A percentile compares a stretch with the other conserved stretches of the same genome.
These are phyloP conservation scores for Pasiphila rectangulata DNA, from an alignment of 2,888 invertebrate genomes.

Conservation along the genomic window DNA sequence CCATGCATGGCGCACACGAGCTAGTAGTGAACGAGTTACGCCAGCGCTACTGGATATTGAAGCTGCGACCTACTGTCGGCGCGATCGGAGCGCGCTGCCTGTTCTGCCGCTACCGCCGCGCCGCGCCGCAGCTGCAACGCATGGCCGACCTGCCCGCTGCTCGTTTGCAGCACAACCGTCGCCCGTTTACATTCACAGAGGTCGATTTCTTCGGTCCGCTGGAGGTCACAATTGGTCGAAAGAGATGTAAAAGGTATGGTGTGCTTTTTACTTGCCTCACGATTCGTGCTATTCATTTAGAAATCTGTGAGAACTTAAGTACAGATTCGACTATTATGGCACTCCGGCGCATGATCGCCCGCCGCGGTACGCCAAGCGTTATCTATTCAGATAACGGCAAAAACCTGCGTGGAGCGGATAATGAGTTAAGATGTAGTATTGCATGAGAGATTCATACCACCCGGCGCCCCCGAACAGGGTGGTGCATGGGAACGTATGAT, in stretches of 20 bases:
- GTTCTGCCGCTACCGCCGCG: not conserved
- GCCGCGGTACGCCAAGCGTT: conserved; percentile 29
- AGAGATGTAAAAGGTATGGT: conserved; percentile 27
- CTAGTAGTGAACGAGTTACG: no score
- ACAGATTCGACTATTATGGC: conserved; percentile 33
- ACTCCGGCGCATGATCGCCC: conserved; percentile 29
- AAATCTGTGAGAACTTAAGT: conserved; percentile 23
- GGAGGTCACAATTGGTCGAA: conserved; percentile 28
- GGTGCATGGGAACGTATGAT: conserved; percentile 33
- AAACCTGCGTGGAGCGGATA: conserved; percentile 28
- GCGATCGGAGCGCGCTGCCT: not conserved
- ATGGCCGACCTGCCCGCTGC: conserved; percentile 34
- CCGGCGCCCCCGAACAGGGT: conserved; percentile 28
- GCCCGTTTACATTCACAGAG: conserved; percentile 29
- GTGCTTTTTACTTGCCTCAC: conserved; percentile 36
- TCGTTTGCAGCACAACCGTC: conserved; percentile 29
- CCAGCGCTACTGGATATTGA: no score
- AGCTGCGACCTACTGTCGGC: no score
- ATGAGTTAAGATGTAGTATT: no score
- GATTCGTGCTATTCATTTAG: conserved; percentile 30
- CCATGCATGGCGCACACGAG: no score
- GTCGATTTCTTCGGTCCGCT: conserved; percentile 34
- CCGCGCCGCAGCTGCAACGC: not conserved
- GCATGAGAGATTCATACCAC: conserved; percentile 29
- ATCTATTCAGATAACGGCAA: conserved; percentile 30